Base-by-base conservation (phyloP, 2,113 vertebrate species). In the Microtus richardsoni region DNA sequence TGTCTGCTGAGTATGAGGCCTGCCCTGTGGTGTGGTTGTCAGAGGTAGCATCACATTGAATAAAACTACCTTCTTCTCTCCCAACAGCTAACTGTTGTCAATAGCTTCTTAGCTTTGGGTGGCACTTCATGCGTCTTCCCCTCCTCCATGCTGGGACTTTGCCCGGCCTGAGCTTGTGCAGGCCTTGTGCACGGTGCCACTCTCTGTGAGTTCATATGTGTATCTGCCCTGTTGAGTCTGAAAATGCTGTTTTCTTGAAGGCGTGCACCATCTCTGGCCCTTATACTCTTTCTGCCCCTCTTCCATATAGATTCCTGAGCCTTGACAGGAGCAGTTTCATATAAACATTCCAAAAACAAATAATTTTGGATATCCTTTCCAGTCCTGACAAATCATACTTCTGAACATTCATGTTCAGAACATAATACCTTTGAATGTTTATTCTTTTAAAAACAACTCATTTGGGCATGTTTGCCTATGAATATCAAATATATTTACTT, bases 401-500 rank as follows among this genome's bases (percentile, higher is more conserved):
- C n/a, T 60, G 16, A 89, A 33, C 14, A 79, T 36, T 33, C 30
- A 30, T 78, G 14, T 78, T 49, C 75, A 49, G 68, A 70, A 36
- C 39, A 89, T 11, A 77, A 52, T 16, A 74, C 89, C 52, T 92
- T 36, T 60, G 36, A 95, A 78, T 3, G 77, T 74, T 19, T 33
- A 17, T 19, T 60, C 83, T 26, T 74, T 70, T 33, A 88, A 79
- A 94, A 78, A 30, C 19, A 68, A 44, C 16, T 89, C 84, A 26
- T 44, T 79, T 71, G 44, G 88, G 2, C 2, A 36, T 28, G 14
- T 39, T 82, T 80, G 39, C 77, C 93, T 87, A 58, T 83, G 52
- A 9, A 10, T 64, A 80, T 74, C n/a, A 64, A 83, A 87, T 30
- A 75, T 49, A 54, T 94, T 91, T 92, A 54, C 30, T 88, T 95